Conservation (phyloP, 2,113 vertebrate species). For the Pantherophis guttatus region DNA sequence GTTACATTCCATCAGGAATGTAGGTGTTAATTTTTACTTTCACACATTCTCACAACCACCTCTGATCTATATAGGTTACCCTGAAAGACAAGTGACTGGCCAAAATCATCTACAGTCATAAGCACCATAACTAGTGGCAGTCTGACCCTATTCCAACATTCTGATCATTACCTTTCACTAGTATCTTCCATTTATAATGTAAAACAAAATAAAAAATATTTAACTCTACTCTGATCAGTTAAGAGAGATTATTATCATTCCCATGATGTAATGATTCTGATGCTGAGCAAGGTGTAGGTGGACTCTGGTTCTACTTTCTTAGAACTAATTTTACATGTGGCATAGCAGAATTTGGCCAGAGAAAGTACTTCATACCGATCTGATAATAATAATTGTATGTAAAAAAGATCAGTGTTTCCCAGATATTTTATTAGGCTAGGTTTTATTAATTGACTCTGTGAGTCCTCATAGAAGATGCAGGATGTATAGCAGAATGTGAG, state of each 20-base stretch:
- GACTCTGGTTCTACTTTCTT: not conserved
- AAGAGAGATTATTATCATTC: not conserved
- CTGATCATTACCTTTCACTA: not conserved
- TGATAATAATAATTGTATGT: no score
- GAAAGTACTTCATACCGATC: no score
- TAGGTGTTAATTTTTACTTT: not conserved
- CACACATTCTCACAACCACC: not conserved
- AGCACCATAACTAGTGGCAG: not conserved
- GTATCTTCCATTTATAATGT: conserved; percentile 19
- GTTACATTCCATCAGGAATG: not conserved
- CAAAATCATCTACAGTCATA: not conserved
- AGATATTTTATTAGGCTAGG: no score
- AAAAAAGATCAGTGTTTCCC: no score
- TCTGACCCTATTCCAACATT: not conserved
- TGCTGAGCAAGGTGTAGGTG: not conserved
- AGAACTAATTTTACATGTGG: not conserved
- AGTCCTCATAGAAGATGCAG: no score
- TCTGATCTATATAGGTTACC: not conserved
- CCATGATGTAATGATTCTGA: not conserved
- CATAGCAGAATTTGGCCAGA: no score
- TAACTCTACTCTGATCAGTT: not conserved
- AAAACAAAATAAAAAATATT: conserved; percentile 32
- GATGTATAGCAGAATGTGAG: no score
- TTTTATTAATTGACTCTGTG: no score
- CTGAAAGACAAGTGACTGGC: not conserved